Base-by-base conservation (phyloP, 2,888 invertebrate species). In the Tupiocoris notatus region DNA sequence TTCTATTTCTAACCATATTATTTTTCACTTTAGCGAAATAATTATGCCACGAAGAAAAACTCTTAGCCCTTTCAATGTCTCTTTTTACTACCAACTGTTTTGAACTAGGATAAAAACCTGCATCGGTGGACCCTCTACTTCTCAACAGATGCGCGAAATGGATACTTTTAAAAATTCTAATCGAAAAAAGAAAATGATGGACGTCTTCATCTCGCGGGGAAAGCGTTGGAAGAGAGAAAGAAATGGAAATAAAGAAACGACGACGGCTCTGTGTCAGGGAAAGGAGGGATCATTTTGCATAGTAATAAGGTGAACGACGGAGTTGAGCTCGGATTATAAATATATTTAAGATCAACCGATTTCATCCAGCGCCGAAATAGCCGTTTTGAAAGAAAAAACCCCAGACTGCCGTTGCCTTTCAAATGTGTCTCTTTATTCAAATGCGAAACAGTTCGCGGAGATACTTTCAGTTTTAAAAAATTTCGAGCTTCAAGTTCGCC, bases 271-370 rank as follows among this genome's bases (percentile, higher is more conserved):
- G 39, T 7, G 39, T 39, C 39, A 39, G 39, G n/a, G 25, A 39
- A 25, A 25, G 65, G 65, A 18, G 25, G 65, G 25, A 39, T 24
- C 25, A 25, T 25, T 65, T 65, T 65, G 65, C 65, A 65, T 65
- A 65, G 65, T 65, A 39, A 65, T 65, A 24, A 65, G 65, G 65
- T 63, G 23, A 25, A 25, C 16, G 23, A 18, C 25, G 16, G 65
- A 65, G 25, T 18, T 25, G 25, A 65, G 65, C 1, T 24, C 24
- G 65, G 25, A 24, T 65, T 65, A 65, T 65, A 65, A 65, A 65
- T 65, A 65, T 65, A 65, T 65, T 65, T 65, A 65, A 25, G 65
- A 65, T 24, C 25, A 16, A 18, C 65, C 65, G 24, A 16, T 24
- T 65, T 25, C 17, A 23, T 65, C 39, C 39, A 3, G 3, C 39